A percentile compares a stretch with the other conserved stretches of the same genome.
Evolutionary conservation across 2,113 vertebrate genomes (phyloP).

Genomic region (Phyllostomus discolor): DNA sequence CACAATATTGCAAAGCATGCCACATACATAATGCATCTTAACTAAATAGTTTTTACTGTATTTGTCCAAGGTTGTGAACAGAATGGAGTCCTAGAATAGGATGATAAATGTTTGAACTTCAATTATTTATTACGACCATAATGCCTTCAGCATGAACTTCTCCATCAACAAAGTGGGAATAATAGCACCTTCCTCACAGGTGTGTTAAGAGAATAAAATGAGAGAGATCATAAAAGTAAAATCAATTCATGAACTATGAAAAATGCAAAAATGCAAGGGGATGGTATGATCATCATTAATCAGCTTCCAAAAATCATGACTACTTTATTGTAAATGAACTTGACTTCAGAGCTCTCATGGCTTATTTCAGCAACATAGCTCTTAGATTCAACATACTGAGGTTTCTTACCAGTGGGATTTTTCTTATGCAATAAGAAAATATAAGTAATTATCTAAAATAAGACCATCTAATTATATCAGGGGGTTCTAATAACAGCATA

Average conservation of each 20-base stretch:
- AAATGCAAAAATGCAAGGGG: background rate
- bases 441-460: conserved; percentile 71
- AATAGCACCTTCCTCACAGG: background rate
- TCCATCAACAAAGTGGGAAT: background rate
- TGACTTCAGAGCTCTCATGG: background rate
- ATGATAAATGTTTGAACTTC: background rate
- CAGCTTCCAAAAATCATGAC: background rate
- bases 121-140: background rate
- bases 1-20: background rate
- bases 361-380: background rate
- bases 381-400: conserved; percentile 43
- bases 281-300: background rate
- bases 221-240: conserved; percentile 8
- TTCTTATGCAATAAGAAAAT: conserved; percentile 60
- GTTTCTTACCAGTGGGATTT: conserved; percentile 41
- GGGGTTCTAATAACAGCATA: conserved; percentile 68
- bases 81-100: background rate
- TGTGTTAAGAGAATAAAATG: background rate
- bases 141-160: background rate
- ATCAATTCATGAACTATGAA: background rate
- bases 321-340: background rate
- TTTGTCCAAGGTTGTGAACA: background rate
- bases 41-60: background rate
- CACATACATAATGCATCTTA: background rate
- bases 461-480: conserved; percentile 63